Base-by-base conservation (phyloP, 2,888 invertebrate species). In the Drosophila siamana region DNA sequence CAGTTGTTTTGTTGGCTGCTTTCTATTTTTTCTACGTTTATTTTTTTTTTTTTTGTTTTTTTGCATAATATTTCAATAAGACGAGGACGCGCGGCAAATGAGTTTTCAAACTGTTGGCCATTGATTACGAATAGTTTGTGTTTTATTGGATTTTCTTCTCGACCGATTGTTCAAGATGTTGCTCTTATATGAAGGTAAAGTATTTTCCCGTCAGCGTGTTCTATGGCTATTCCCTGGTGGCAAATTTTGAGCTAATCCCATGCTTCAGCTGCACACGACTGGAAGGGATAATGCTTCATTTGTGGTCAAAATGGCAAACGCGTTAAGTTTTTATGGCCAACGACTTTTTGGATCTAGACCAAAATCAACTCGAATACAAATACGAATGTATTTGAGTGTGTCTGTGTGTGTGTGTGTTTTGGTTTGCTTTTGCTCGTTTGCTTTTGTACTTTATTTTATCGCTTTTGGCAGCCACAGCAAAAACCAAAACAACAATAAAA, bases 241-340 rank as follows among this genome's bases (percentile, higher is more conserved):
- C 71, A 70, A 71, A 85, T 87, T 81, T 70, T 47, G 19, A 80
- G 82, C 85, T 85, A 83, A 84, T 86, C 77, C 60, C 44, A 40
- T 56, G 62, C 71, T 60, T 63, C 50, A 66, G 44, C 64, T 57
- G 75, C 40, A 51, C 33, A 43, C 33, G 13, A 36, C 36, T 36
- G 36, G 36, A 59, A 55, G 67, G 70, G 67, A 76, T 83, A 85
- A 88, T 85, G 78, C 81, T 75, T 85, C 87, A 88, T 86, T 86
- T 88, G 85, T 78, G 85, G 85, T 88, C 85, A 88, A 84, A 85
- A 86, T 88, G 87, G 89, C 85, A 86, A 84, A 78, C 72, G 88
- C 85, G 89, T 85, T 85, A 85, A 86, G 85, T 86, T 85, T 84
- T 88, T 88, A 88, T 85, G 87, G 80, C 71, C 74, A 88, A 71